Evolutionary conservation across 1,140 invertebrate genomes (phyloP).

Genomic region (Trachymyrmex septentrionalis): DNA sequence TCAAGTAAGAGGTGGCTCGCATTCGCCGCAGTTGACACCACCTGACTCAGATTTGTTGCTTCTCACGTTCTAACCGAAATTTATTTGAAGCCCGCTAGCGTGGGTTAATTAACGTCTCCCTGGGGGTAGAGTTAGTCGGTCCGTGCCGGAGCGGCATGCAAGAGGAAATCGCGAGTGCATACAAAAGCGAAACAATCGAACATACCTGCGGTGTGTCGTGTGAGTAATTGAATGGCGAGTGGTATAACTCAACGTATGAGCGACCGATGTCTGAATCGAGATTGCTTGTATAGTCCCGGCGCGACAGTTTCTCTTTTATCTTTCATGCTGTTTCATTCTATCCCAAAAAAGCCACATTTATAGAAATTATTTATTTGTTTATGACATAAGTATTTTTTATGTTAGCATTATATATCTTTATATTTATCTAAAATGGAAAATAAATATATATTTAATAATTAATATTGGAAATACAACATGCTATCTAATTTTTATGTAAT

Average conservation of each 20-base stretch:
- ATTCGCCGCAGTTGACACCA: constrained; percentile 84
- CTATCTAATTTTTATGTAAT: no score
- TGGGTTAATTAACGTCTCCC: constrained; percentile 84
- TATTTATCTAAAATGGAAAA: neutral
- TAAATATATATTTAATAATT: neutral
- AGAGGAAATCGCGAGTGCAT: constrained; percentile 32
- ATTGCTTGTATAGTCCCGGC: constrained; percentile 43
- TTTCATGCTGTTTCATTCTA: constrained; percentile 27
- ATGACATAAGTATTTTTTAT: neutral
- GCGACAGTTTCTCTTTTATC: constrained; percentile 45
- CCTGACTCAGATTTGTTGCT: constrained; percentile 87
- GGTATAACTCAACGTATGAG: constrained; percentile 38
- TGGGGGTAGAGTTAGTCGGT: constrained; percentile 55
- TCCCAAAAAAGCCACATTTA: neutral
- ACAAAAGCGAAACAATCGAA: constrained; percentile 64
- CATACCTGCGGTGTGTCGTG: constrained; percentile 18
- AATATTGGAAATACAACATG: neutral
- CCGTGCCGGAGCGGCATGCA: constrained; percentile 20
- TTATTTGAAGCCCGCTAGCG: constrained; percentile 84
- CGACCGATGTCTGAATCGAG: constrained; percentile 46
- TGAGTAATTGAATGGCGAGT: constrained; percentile 48
- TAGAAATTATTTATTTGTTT: neutral
- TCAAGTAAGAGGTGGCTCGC: constrained; percentile 81
- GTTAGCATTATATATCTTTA: neutral
- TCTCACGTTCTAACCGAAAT: constrained; percentile 87